Evolutionary conservation across 2,888 invertebrate genomes (phyloP).

Genomic region (Hyppa rectilinea): DNA sequence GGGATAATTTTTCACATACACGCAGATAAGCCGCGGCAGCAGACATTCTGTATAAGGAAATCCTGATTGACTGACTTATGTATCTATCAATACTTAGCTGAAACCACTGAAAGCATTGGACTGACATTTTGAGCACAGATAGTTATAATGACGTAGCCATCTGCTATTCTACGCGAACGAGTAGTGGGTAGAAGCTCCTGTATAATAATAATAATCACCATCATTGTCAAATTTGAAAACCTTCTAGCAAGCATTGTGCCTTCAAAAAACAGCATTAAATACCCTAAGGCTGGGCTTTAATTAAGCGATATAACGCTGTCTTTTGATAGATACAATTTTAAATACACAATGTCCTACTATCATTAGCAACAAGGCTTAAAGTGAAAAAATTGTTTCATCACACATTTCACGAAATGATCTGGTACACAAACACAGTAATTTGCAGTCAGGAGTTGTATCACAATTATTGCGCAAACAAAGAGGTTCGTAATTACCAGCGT

Average conservation of each 20-base stretch:
- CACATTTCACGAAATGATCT: slow-evolving; percentile 30
- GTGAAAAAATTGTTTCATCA: slow-evolving; percentile 38
- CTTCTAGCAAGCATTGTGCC: too few species aligned
- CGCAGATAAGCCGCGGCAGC: too few species aligned
- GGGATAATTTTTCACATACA: too few species aligned
- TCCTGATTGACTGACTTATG: too few species aligned
- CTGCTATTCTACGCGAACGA: too few species aligned
- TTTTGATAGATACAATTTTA: slow-evolving; percentile 8
- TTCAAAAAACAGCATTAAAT: slow-evolving; percentile 10
- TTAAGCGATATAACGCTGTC: not conserved
- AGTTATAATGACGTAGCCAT: too few species aligned
- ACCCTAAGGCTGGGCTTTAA: not conserved
- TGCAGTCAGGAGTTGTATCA: slow-evolving; percentile 34
- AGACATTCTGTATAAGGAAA: too few species aligned
- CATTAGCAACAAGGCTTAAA: slow-evolving; percentile 7
- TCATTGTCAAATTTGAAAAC: not conserved
- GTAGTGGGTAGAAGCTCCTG: too few species aligned
- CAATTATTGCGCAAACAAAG: slow-evolving; percentile 63
- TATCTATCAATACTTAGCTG: too few species aligned
- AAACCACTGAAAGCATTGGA: too few species aligned
- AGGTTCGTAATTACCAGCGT: slow-evolving; percentile 63
- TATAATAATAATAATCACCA: not conserved
- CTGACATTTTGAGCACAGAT: too few species aligned
- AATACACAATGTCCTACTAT: slow-evolving; percentile 3
- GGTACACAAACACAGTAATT: slow-evolving; percentile 44